Evolutionary conservation across 2,113 vertebrate genomes (phyloP).

Genomic region (Piprites chloris): DNA sequence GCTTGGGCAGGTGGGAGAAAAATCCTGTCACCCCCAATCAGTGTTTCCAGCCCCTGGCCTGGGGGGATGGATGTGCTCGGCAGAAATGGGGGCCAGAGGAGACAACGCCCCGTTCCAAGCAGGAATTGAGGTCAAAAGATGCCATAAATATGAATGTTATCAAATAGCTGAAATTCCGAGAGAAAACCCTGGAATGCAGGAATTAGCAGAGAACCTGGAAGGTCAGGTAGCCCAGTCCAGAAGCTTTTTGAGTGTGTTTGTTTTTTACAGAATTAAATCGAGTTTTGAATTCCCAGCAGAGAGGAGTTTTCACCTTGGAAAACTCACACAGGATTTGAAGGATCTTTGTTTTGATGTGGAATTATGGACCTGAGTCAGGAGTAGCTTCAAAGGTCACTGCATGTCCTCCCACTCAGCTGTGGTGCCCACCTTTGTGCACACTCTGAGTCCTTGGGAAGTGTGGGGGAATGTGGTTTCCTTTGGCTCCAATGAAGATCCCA

Average conservation of each 20-base stretch:
- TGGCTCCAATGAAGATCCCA: neutral
- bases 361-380: neutral
- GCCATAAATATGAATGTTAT: neutral
- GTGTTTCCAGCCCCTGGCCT: neutral
- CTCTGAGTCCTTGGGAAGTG: neutral
- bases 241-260: fast-evolving
- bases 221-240: neutral
- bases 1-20: neutral
- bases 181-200: neutral
- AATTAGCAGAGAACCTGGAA: neutral
- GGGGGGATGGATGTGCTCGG: neutral
- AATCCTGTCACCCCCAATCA: neutral
- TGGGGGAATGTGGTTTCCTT: neutral
- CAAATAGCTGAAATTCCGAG: neutral
- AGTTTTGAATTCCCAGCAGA: neutral
- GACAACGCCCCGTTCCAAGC: neutral
- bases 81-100: neutral
- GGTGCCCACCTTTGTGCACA: neutral
- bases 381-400: neutral
- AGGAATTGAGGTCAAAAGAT: neutral
- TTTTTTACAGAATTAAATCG: neutral
- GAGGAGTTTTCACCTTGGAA: neutral
- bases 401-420: neutral
- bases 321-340: neutral
- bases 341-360: neutral